phyloP scores from a whole-genome alignment of 2,113 vertebrate genomes.

The Gallinago paraguaiae region DNA sequence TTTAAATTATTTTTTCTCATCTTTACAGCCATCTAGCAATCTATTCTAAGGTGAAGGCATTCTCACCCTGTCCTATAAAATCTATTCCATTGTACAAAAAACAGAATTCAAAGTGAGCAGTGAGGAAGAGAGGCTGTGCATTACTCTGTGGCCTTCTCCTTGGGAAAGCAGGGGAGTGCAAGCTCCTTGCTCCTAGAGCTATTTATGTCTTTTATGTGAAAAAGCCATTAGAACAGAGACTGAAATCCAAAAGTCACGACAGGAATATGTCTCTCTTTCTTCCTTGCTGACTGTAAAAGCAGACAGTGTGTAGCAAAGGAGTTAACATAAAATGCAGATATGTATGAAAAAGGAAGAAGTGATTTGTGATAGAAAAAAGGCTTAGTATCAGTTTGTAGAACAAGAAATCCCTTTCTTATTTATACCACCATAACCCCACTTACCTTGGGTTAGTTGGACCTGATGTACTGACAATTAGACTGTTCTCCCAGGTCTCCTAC shows the following conservation, averaged over 20 bases:
- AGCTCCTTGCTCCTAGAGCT: neutral
- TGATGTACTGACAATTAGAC: neutral
- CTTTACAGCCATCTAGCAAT: neutral
- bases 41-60: neutral
- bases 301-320: neutral
- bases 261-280: neutral
- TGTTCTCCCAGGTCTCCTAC: neutral
- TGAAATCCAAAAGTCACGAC: neutral
- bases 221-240: neutral
- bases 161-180: neutral
- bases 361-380: neutral
- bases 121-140: neutral
- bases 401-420: neutral
- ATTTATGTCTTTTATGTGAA: neutral
- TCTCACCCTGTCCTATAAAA: neutral
- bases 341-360: neutral
- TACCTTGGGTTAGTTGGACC: neutral
- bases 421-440: neutral
- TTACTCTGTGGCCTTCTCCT: neutral
- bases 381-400: neutral
- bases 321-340: neutral
- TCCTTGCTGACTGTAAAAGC: neutral
- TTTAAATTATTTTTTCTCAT: neutral
- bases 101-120: neutral
- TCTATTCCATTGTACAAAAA: neutral